Conservation (phyloP, 2,113 vertebrate genomes). For the Montifringilla adamsi region DNA sequence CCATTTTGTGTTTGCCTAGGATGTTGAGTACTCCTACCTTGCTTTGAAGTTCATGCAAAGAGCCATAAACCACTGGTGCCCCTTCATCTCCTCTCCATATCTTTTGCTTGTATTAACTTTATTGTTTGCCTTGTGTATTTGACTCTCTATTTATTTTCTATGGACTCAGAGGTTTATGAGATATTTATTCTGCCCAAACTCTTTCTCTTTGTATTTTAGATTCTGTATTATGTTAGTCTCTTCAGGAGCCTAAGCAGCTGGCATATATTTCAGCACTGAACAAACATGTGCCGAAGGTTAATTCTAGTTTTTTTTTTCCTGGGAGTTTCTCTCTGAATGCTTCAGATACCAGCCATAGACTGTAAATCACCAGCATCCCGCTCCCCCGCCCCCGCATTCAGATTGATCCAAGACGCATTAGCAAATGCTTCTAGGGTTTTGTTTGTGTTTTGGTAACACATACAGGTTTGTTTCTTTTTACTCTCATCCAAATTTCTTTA, state of each 20-base stretch:
- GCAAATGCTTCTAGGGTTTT: neutral
- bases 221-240: neutral
- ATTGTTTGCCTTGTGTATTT: neutral
- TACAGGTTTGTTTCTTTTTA: neutral
- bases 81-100: neutral
- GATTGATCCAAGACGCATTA: neutral
- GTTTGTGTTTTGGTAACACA: neutral
- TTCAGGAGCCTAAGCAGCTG: neutral
- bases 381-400: accelerated
- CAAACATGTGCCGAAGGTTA: neutral
- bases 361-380: neutral
- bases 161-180: neutral
- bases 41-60: neutral
- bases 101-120: neutral
- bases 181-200: neutral
- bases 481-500: neutral
- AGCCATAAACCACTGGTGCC: neutral
- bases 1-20: neutral
- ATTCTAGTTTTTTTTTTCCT: neutral
- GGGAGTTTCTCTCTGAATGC: neutral
- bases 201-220: neutral
- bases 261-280: neutral
- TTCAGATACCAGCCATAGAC: neutral
- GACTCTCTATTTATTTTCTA: neutral
- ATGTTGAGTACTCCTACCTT: neutral